Evolutionary conservation across 92 coral and sea anemone species (phyloP), one percentile per base, ranked within the genome.

Genomic region (Montipora capitata): DNA sequence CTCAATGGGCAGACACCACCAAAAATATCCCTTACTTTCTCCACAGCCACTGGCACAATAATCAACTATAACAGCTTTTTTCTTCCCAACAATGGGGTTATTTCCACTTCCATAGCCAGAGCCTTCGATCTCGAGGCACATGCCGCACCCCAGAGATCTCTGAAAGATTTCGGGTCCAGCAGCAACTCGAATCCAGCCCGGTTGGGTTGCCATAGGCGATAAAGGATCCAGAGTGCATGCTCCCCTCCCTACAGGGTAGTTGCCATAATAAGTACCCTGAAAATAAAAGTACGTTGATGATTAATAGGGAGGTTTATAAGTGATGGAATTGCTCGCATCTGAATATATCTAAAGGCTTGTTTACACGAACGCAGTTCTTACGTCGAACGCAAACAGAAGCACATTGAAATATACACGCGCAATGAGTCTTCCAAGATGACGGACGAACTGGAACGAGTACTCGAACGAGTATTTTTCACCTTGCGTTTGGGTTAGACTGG

Each of bases 141-240:
- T 95, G 20, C 96, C 98, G 69, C 98, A 95, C 18, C 98, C 98
- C 64, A 95, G 93, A 16, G 98, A 95, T 38, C 70, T 38, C 90
- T 91, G 94, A 89, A 77, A 95, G 76, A 64, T 91, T 43, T 79
- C 90, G 5, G 89, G 91, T 35, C 91, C 98, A 43, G 98, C 88
- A 1, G 98, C 98, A 13, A 95, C 96, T 10, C 91, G 72, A 77
- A 95, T 95, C 98, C 98, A 95, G 39, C 88, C 72, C 18, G 83
- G 78, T 80, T 90, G 93, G 14, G 59, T 90, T 56, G 89, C 96
- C 79, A 90, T 83, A 40, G 96, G 96, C 3, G 96, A 41, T 49
- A 93, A 69, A 41, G 96, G 96, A 16, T 93, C 89, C 74, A 93
- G 76, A 15, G 96, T 85, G 15, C 96, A 93, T 0, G 80, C 66